Percentiles rank a stretch among this genome's conserved stretches.
phyloP scores from a whole-genome alignment of 2,113 vertebrate species.

The Actenoides lindsayi region DNA sequence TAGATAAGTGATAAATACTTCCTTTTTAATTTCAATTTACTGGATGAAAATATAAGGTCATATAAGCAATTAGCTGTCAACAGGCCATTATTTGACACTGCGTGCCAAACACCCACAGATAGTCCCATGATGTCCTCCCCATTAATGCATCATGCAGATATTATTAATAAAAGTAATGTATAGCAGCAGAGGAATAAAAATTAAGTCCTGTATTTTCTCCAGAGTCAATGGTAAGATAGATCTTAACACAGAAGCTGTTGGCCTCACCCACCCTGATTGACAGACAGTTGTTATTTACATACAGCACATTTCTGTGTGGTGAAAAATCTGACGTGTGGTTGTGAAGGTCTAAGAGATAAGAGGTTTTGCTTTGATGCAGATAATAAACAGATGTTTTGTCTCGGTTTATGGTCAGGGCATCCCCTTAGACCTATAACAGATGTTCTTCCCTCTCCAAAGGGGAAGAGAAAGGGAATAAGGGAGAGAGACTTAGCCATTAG shows the following conservation, averaged over 20 bases:
- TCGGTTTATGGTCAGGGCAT: no score
- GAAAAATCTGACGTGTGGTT: background rate
- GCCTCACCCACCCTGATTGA: background rate
- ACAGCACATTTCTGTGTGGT: background rate
- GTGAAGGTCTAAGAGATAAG: background rate
- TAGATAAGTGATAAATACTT: background rate
- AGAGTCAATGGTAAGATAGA: background rate
- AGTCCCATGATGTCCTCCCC: background rate
- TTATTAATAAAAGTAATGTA: background rate
- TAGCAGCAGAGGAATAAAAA: background rate
- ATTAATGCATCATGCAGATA: background rate
- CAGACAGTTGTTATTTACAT: background rate
- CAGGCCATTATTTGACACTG: background rate
- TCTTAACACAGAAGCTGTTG: background rate
- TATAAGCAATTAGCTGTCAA: background rate
- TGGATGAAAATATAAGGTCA: background rate
- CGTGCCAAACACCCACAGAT: background rate
- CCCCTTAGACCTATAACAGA: no score
- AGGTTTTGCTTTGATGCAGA: conserved; percentile 17
- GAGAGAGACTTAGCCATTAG: no score
- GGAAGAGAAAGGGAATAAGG: no score
- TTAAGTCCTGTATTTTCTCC: background rate
- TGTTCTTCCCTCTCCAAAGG: no score
- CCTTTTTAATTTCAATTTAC: background rate
- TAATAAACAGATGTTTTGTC: conserved; percentile 17